Base-by-base conservation (phyloP, 2,113 vertebrate genomes). In the Mormoops blainvillei region DNA sequence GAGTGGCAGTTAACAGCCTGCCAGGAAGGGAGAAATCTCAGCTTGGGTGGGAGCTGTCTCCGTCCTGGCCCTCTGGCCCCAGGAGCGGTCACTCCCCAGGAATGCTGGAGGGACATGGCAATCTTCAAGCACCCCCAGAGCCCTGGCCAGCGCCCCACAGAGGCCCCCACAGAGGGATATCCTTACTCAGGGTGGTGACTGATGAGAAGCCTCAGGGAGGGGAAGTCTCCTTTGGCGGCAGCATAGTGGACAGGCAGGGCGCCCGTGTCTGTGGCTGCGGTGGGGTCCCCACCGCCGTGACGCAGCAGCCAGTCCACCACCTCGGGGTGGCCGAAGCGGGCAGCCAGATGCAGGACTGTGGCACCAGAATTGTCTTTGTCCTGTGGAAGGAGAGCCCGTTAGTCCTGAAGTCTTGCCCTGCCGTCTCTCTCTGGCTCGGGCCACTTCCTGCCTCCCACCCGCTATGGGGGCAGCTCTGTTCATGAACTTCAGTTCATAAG, bases 161-260 rank as follows among this genome's bases (percentile, higher is more conserved):
- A 56, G 24, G 11, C 36, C 19, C 19, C 43, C 7, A 3, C 7
- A 28, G 54, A 36, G 38, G 14, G 38, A 28, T 1, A 54, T 68
- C 65, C 98, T 99, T 99, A 99, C 99, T 99, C 99, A 97, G 99
- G 99, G 98, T 99, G 98, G 98, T 99, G 98, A 78, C 98, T 97
- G 90, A 99, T 36, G 89, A 99, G 99, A 86, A 99, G 99, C 90
- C 99, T 98, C 89, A 99, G 98, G 61, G 99, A 99, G 93, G 98
- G 97, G 93, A 99, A 98, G 98, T 99, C 99, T 97, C 99, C 99
- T 99, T 99, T 99, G 99, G 99, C 99, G 96, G 99, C 99, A 0
- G 99, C 99, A 0, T 99, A 99, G 98, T 99, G 99, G 93, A 99
- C 89, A 4, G 99, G 99, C 86, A 99, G 97, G 1, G 99, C 99